These are phyloP conservation scores for Eonycteris spelaea DNA, from an alignment of 2,113 vertebrate species.

Conservation along the genomic window DNA sequence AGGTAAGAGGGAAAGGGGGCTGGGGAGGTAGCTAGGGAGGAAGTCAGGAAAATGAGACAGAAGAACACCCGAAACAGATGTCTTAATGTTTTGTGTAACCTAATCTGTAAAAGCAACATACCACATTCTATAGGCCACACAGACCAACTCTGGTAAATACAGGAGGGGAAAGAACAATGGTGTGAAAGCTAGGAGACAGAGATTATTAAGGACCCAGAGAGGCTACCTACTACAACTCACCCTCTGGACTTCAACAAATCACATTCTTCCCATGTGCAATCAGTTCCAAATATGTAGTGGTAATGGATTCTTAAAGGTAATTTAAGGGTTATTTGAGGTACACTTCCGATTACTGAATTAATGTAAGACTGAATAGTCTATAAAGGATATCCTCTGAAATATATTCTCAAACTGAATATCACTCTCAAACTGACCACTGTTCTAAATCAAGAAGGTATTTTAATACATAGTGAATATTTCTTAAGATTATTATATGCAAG, in stretches of 20 bases:
- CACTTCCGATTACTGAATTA: background rate
- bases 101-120: background rate
- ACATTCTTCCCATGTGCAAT: background rate
- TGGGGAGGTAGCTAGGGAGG: fast-evolving
- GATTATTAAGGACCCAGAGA: background rate
- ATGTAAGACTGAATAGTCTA: background rate
- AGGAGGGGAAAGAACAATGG: background rate
- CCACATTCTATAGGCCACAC: background rate
- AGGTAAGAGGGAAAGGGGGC: background rate
- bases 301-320: background rate
- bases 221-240: background rate
- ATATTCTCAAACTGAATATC: background rate
- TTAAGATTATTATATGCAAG: background rate
- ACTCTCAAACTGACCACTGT: background rate
- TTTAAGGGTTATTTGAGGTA: background rate
- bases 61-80: background rate
- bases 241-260: background rate
- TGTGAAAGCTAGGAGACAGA: background rate
- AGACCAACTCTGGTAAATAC: background rate
- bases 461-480: background rate
- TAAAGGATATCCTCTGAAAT: background rate
- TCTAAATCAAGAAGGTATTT: background rate
- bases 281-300: background rate
- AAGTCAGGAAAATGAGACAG: background rate
- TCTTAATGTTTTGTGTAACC: background rate